Evolutionary conservation across 37 sponge, comb jelly and placozoan species (phyloP).

Genomic region (Mnemiopsis leidyi): DNA sequence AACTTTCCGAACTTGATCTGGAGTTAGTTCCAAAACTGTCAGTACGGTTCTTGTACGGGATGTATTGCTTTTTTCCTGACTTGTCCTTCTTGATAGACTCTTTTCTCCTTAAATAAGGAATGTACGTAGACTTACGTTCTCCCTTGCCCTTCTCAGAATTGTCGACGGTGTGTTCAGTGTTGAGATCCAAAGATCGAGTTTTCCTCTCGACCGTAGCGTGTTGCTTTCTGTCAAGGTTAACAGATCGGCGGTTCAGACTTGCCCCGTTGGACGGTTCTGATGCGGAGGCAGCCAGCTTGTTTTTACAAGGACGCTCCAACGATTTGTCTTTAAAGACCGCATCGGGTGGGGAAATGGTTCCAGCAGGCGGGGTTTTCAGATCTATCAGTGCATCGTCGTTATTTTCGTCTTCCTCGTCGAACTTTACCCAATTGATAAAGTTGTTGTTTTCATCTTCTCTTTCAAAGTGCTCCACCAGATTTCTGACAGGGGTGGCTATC

Average conservation of each 20-base stretch:
- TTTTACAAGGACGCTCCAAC: not conserved
- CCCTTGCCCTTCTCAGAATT: too few relatives aligned
- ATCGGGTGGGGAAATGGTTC: not conserved
- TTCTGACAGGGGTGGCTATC: conserved; percentile 59
- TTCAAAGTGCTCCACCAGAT: conserved; percentile 42
- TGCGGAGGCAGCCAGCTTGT: not conserved
- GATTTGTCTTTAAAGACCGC: not conserved
- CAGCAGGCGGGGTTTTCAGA: not conserved
- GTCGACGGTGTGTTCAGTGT: not conserved
- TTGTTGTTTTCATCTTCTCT: not conserved
- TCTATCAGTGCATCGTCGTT: conserved; percentile 1
- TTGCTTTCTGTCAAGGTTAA: not conserved
- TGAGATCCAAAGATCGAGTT: conserved; percentile 19
- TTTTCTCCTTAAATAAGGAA: conserved; percentile 7
- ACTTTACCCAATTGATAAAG: conserved; percentile 22
- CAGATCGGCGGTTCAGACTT: not conserved
- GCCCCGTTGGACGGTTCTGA: conserved; percentile 22
- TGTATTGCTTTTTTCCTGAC: conserved; percentile 18
- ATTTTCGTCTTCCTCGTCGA: not conserved
- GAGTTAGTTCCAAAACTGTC: conserved; percentile 42
- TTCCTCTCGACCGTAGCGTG: conserved; percentile 13
- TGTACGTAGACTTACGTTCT: not conserved
- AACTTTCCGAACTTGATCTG: conserved; percentile 43
- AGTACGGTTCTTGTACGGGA: conserved; percentile 59
- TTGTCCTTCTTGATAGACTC: conserved; percentile 57